Conservation (phyloP, 2,113 vertebrate species). For the Cyprinodon variegatus region DNA sequence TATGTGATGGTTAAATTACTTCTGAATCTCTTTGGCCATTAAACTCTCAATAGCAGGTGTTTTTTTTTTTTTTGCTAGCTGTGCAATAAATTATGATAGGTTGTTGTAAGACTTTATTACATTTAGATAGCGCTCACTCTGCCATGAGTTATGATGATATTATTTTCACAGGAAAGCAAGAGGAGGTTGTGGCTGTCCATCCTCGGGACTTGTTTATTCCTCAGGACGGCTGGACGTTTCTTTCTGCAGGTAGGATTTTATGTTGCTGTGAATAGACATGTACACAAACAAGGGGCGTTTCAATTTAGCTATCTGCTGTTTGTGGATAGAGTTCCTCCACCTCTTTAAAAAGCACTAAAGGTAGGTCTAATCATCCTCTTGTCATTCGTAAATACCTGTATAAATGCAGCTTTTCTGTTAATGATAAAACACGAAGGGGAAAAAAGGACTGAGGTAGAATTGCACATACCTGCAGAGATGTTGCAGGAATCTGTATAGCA, state of each 20-base stretch:
- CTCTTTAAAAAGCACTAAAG: no score
- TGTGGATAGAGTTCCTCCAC: no score
- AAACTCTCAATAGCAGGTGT: background rate
- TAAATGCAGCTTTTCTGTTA: no score
- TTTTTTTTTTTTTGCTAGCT: background rate
- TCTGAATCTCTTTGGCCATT: background rate
- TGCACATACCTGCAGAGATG: no score
- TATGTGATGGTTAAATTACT: background rate
- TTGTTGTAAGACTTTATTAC: background rate
- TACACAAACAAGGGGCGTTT: no score
- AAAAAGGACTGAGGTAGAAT: no score
- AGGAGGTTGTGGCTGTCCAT: conserved; percentile 81
- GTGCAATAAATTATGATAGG: no score
- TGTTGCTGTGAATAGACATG: background rate
- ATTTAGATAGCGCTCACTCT: background rate
- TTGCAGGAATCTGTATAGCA: no score
- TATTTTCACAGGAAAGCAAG: conserved; percentile 79
- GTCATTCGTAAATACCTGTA: no score
- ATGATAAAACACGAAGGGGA: no score
- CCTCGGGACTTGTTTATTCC: conserved; percentile 87
- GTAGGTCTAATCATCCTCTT: no score
- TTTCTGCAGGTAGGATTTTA: conserved; percentile 85
- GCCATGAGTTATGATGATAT: conserved; percentile 15
- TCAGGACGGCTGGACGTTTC: conserved; percentile 82
- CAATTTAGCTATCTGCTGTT: no score